These are phyloP conservation scores for Rhopalosiphum maidis DNA, from an alignment of 1,140 invertebrate species.

Conservation along the genomic window DNA sequence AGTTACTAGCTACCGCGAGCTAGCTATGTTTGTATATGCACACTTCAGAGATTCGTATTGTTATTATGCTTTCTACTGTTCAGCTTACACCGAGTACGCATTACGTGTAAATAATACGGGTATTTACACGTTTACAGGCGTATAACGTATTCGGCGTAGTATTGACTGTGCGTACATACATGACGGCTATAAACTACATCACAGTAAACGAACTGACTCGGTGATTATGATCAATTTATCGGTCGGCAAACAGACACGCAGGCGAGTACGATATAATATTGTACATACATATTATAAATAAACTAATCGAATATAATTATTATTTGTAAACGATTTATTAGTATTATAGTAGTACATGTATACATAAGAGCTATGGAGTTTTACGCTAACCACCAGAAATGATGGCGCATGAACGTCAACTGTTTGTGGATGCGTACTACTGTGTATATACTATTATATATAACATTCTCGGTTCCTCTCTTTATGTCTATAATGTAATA, in stretches of 20 bases:
- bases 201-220: background rate
- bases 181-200: background rate
- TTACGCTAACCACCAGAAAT: background rate
- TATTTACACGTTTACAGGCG: too few relatives aligned
- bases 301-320: background rate
- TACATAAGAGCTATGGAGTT: background rate
- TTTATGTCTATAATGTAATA: background rate
- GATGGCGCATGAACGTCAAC: background rate
- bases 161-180: background rate
- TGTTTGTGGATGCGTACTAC: background rate
- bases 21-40: background rate
- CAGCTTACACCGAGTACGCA: background rate
- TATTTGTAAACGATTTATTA: background rate
- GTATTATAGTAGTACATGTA: background rate
- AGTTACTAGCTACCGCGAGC: too few relatives aligned
- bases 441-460: background rate
- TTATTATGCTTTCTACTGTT: background rate
- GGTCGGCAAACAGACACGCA: background rate
- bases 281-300: background rate
- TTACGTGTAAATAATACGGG: background rate
- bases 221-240: background rate
- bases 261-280: background rate
- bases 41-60: background rate
- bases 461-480: background rate
- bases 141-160: background rate